Percentiles rank a stretch among this genome's conserved stretches.
phyloP scores from a whole-genome alignment of 1,140 invertebrate species.

The Sarcophaga peregrina region DNA sequence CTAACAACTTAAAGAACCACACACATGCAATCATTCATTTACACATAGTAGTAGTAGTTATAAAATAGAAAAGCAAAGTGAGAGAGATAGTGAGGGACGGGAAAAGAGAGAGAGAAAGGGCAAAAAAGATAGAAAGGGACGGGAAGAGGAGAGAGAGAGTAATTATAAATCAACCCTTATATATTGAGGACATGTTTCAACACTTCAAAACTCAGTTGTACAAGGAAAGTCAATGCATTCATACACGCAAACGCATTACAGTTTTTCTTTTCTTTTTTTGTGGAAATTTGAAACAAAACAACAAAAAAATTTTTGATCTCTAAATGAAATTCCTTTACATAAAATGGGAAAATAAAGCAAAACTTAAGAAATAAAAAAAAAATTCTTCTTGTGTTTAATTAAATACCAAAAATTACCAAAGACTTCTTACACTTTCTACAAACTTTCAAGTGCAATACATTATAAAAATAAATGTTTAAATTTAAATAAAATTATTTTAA shows the following conservation, averaged over 20 bases:
- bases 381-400: not conserved
- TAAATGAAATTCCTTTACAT: not conserved
- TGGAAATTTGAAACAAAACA: slow-evolving; percentile 20
- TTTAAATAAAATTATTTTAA: slow-evolving; percentile 45
- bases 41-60: not conserved
- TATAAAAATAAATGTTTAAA: slow-evolving; percentile 44
- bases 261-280: too few species aligned
- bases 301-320: slow-evolving; percentile 34
- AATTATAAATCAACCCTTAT: slow-evolving; percentile 17
- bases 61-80: not conserved
- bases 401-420: slow-evolving; percentile 27
- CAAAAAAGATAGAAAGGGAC: too few species aligned
- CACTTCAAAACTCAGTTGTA: slow-evolving; percentile 41
- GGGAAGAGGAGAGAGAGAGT: not conserved
- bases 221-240: slow-evolving; percentile 37
- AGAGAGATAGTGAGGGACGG: not conserved
- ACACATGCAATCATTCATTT: not conserved
- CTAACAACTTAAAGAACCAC: not conserved
- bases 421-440: slow-evolving; percentile 26
- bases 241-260: slow-evolving; percentile 33
- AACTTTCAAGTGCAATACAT: slow-evolving; percentile 40
- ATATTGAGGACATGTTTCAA: slow-evolving; percentile 31
- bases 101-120: not conserved
- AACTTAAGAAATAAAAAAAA: not conserved
- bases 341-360: not conserved